Evolutionary conservation across 2,888 invertebrate genomes (phyloP).

Genomic region (Pterostichus niger): DNA sequence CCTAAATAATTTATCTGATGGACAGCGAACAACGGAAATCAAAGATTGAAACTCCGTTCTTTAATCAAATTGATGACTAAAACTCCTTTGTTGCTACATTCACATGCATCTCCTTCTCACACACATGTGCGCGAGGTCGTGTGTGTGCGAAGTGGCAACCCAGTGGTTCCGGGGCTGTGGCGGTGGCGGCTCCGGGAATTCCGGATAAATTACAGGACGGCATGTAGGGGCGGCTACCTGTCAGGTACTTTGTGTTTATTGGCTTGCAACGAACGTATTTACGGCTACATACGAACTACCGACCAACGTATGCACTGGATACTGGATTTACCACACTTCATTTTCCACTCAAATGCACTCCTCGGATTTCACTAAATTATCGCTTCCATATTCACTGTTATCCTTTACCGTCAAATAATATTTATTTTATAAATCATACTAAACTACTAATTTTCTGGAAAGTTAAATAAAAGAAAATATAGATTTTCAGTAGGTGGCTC

Average conservation of each 20-base stretch:
- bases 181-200: conserved; percentile 50
- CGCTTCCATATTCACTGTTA: too few species aligned
- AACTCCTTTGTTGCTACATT: conserved; percentile 18
- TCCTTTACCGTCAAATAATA: too few species aligned
- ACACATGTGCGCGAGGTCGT: not conserved
- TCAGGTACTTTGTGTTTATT: conserved; percentile 66
- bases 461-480: too few species aligned
- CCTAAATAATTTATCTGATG: conserved; percentile 11
- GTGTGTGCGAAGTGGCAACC: conserved; percentile 32
- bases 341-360: conserved; percentile 21
- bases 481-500: too few species aligned
- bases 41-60: not conserved
- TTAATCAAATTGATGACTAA: conserved; percentile 17
- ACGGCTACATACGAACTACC: conserved; percentile 45
- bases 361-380: not conserved
- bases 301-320: not conserved
- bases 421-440: too few species aligned
- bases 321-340: conserved; percentile 5
- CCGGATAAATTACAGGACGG: conserved; percentile 64
- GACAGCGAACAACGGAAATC: not conserved
- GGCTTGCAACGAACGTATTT: conserved; percentile 65
- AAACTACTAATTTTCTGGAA: too few species aligned
- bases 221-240: conserved; percentile 65
- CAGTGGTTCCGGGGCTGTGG: not conserved
- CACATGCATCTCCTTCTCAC: not conserved